Evolutionary conservation across 2,797 vertebrate genomes (phyloP).

Genomic region (Coregonus sp.): DNA sequence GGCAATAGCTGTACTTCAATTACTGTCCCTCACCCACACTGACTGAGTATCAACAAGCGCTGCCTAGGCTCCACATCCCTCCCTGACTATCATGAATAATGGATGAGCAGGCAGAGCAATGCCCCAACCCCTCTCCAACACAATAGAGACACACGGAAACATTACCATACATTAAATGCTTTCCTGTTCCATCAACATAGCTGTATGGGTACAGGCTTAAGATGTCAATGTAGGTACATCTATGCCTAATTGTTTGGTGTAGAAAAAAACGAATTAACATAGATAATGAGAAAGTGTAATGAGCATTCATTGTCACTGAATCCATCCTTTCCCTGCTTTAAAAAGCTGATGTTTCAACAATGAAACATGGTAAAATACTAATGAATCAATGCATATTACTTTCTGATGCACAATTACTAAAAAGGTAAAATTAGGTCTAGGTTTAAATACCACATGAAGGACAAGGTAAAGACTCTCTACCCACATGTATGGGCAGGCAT

Average conservation of each 20-base stretch:
- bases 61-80: slow-evolving; percentile 57
- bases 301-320: background rate
- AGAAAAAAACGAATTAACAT: background rate
- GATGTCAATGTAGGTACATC: background rate
- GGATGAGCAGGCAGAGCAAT: slow-evolving; percentile 71
- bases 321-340: background rate
- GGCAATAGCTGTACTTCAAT: slow-evolving; percentile 6
- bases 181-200: slow-evolving; percentile 27
- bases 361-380: background rate
- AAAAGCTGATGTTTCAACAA: background rate
- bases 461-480: background rate
- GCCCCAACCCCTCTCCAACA: slow-evolving; percentile 67
- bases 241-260: background rate
- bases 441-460: background rate
- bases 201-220: slow-evolving; percentile 22
- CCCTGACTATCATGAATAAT: slow-evolving; percentile 72
- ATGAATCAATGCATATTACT: background rate
- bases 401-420: background rate
- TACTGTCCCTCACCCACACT: slow-evolving; percentile 46
- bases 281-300: background rate
- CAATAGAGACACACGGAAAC: slow-evolving; percentile 56
- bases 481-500: background rate
- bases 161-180: slow-evolving; percentile 50
- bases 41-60: slow-evolving; percentile 65
- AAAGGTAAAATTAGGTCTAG: background rate